Evolutionary conservation across 2,888 invertebrate species (phyloP), one percentile per base, ranked within the genome.

Genomic region (Beris morrisii): DNA sequence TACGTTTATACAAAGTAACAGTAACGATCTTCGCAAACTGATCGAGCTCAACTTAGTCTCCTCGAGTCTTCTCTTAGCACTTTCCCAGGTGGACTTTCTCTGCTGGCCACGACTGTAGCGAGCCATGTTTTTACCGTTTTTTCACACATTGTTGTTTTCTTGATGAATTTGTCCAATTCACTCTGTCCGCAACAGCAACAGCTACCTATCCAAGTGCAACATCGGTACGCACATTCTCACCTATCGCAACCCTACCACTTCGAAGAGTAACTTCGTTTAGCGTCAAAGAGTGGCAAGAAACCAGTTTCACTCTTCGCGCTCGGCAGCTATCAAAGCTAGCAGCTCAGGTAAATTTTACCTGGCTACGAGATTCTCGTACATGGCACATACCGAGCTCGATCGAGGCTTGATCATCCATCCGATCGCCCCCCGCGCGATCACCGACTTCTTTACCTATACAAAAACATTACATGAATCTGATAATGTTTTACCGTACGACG

Each of bases 401-500:
- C 22, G 22, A 22, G 22, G 22, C 22, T 22, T 22, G 22, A 22
- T 22, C 22, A 22, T 22, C 22, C 22, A 56, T 31, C 9, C 30
- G 31, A 31, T 12, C 15, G 13, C 13, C 22, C 52, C 11, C 53
- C 53, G 1, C 53, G 31, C 12, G 13, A 52, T 30, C 53, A 1
- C 1, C 38, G 1, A 38, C 38, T 38, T 7, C 38, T 38, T 9
- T 7, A 38, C 7, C 38, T 38, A 38, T 7, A 22, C 22, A 22
- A 22, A 22, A n/a, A 54, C 12, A 22, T 54, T 15, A 32, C 30
- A 56, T 56, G 43, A 13, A 13, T 56, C 43, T 38, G 38, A n/a
- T 22, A 11, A 54, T n/a, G 65, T 68, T 70, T 79, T 77, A 78
- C 78, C 78, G 79, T 80, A 78, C 74, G 75, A 75, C 79, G 79